phyloP scores from a whole-genome alignment of 2,797 vertebrate genomes.

The Sebastes wilsoni region DNA sequence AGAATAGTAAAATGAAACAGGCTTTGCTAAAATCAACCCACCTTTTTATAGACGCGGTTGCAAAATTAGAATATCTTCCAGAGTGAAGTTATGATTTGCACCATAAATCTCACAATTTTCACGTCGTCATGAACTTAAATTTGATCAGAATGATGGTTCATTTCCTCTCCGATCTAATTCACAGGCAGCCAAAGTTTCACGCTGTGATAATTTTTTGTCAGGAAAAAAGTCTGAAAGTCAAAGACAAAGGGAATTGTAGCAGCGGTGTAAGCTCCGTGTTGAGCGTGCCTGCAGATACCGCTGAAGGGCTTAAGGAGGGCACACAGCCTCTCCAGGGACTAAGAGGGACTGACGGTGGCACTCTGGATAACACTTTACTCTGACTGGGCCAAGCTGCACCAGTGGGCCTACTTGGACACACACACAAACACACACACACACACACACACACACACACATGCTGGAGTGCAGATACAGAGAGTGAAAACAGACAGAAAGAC shows the following conservation, averaged over 20 bases:
- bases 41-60: constrained; percentile 28
- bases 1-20: constrained; percentile 68
- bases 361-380: constrained; percentile 57
- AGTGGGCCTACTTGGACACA: constrained; percentile 10
- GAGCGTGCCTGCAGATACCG: constrained; percentile 43
- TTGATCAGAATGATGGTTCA: constrained; percentile 22
- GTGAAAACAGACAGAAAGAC: not conserved
- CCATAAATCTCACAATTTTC: constrained; percentile 54
- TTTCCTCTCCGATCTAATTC: constrained; percentile 38
- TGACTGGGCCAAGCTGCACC: constrained; percentile 44
- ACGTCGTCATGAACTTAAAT: constrained; percentile 18
- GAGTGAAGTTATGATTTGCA: constrained; percentile 38
- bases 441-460: not conserved
- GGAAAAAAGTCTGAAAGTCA: constrained; percentile 61
- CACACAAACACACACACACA: not conserved
- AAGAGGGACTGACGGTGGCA: constrained; percentile 44
- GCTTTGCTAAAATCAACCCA: constrained; percentile 47
- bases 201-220: constrained; percentile 32
- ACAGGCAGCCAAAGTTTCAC: constrained; percentile 39
- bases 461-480: not conserved
- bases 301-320: constrained; percentile 70
- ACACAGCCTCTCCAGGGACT: constrained; percentile 55
- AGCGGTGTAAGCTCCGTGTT: constrained; percentile 26
- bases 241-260: constrained; percentile 50
- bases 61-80: constrained; percentile 52